Conservation (phyloP, 2,888 invertebrate genomes). For the Caenorhabditis wallacei region DNA sequence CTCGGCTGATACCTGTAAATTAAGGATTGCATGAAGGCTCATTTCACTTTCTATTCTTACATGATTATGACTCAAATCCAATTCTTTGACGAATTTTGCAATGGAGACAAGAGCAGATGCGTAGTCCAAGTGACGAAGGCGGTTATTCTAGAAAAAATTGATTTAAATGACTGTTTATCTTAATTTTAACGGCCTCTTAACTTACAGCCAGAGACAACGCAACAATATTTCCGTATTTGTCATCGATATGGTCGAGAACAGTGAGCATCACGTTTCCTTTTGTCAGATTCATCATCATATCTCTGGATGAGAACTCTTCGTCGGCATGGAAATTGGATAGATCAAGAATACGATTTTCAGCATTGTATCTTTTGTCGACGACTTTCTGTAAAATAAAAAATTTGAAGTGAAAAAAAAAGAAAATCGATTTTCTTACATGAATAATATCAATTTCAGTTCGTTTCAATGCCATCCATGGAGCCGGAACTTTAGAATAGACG, state of each 20-base stretch:
- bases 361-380: conserved; percentile 74
- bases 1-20: conserved; percentile 74
- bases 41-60: conserved; percentile 55
- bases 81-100: conserved; percentile 76
- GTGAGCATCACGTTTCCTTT: conserved; percentile 80
- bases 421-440: conserved; percentile 44
- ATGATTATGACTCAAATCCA: conserved; percentile 80
- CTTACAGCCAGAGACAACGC: conserved; percentile 69
- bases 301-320: conserved; percentile 66
- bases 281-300: conserved; percentile 72
- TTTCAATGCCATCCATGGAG: conserved; percentile 68
- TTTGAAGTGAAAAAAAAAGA: neutral
- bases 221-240: conserved; percentile 73
- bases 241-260: conserved; percentile 76
- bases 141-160: conserved; percentile 67
- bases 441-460: conserved; percentile 66
- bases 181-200: neutral
- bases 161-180: neutral
- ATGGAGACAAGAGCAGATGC: conserved; percentile 73
- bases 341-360: conserved; percentile 74
- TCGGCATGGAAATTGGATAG: conserved; percentile 76
- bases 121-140: conserved; percentile 76
- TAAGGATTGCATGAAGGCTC: neutral
- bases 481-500: conserved; percentile 44
- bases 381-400: conserved; percentile 67